These are phyloP conservation scores for Dolichotis patagonum DNA, from an alignment of 2,113 vertebrate species.

Conservation along the genomic window DNA sequence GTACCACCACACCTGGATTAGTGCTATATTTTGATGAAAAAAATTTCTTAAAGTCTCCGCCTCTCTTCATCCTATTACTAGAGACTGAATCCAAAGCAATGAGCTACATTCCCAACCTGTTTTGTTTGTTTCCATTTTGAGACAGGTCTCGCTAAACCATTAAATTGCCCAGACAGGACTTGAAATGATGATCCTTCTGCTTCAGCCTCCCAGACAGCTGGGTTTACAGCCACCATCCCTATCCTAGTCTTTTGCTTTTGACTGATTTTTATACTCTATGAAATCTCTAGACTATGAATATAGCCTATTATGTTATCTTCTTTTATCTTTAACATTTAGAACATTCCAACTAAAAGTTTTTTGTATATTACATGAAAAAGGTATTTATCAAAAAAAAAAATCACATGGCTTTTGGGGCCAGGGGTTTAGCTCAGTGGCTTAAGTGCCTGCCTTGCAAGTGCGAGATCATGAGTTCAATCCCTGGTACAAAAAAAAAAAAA, in stretches of 20 bases:
- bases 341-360: not conserved
- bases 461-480: no score
- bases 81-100: not conserved
- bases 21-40: not conserved
- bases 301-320: not conserved
- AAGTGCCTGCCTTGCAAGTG: no score
- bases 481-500: no score
- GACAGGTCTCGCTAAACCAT: no score
- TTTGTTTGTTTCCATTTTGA: no score
- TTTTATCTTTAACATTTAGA: constrained; percentile 29
- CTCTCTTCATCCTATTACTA: not conserved
- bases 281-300: not conserved
- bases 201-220: not conserved
- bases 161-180: no score
- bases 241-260: not conserved
- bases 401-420: no score
- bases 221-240: not conserved
- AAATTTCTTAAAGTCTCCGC: not conserved
- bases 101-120: not conserved
- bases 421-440: no score
- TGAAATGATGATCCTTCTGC: no score
- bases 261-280: not conserved
- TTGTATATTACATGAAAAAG: not conserved
- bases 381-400: not conserved
- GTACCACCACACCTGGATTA: not conserved